Base-by-base conservation (phyloP, 2,888 invertebrate species). In the Cosmopolites sordidus region DNA sequence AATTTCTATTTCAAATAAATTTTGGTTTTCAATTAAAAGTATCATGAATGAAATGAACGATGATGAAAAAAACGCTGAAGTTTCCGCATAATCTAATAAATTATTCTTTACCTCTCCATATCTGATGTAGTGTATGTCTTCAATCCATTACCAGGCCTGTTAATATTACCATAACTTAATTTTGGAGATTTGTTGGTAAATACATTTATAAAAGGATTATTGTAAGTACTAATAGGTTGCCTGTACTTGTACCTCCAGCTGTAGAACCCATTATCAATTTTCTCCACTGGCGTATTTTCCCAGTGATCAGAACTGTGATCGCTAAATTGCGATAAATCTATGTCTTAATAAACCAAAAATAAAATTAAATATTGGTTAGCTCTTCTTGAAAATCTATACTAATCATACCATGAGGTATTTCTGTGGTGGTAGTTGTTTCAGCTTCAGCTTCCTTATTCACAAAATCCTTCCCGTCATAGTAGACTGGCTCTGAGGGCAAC, bases 401-500 rank as follows among this genome's bases (percentile, higher is more conserved):
- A 38, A 5, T 9, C 17, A 2, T 40, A 43, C 27, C 43, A 22
- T 43, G 43, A 33, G 59, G 61, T 27, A 56, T 33, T n/a, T 50
- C 58, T 11, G 62, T 60, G 12, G 55, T 48, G n/a, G 62, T 60
- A 14, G 54, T 46, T 1, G 60, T 47, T 22, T 56, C 56, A 40
- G 55, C 49, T 22, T 59, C 60, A 1, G 59, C 44, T 29, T 57
- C 54, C 38, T 56, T 59, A 40, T 60, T 58, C 8, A 51, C 52
- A 30, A 55, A 52, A 42, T 40, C n/a, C 8, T 59, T 53, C 12
- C 51, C 37, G 14, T 60, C 48, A n/a, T 62, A 37, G 40, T 62
- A 57, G 9, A 61, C 52, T 11, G 62, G 58, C n/a, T 56, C 56
- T 1, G 60, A 60, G 0, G 89, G 89, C 39, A 89, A 69, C 64